phyloP scores from a whole-genome alignment of 2,113 vertebrate genomes.

The Guaruba guarouba region DNA sequence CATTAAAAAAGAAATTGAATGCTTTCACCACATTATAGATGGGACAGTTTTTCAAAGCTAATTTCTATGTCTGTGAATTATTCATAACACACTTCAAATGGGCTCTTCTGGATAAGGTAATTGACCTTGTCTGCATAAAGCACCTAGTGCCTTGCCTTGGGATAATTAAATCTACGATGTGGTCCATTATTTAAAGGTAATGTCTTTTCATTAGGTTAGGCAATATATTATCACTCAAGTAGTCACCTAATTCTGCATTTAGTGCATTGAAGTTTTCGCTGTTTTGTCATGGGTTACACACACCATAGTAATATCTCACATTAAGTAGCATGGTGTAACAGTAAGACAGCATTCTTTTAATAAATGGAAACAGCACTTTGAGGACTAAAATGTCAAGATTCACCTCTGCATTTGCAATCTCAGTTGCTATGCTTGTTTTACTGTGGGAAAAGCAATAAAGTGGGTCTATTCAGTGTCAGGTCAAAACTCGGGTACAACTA shows the following conservation, averaged over 20 bases:
- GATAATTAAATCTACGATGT: conserved; percentile 74
- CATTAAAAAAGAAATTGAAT: conserved; percentile 69
- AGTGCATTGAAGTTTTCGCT: conserved; percentile 12
- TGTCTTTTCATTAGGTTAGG: conserved; percentile 71
- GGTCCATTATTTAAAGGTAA: conserved; percentile 73
- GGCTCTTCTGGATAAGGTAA: conserved; percentile 69
- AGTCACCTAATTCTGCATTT: conserved; percentile 54
- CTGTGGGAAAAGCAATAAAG: not conserved
- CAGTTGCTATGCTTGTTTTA: not conserved
- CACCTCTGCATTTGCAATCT: not conserved
- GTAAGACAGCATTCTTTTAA: not conserved
- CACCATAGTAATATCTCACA: not conserved
- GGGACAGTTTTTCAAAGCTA: conserved; percentile 67
- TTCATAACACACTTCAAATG: conserved; percentile 73
- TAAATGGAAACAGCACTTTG: not conserved
- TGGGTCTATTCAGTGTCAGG: not conserved
- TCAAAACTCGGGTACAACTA: not conserved
- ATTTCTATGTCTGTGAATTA: conserved; percentile 72
- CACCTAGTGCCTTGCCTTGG: conserved; percentile 58
- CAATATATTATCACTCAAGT: conserved; percentile 68
- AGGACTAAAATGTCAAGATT: not conserved
- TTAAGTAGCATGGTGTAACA: not conserved
- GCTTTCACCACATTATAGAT: conserved; percentile 67
- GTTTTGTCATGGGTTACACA: conserved; percentile 23
- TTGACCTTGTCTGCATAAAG: conserved; percentile 74